Conservation (phyloP, 1,140 invertebrate genomes). For the Hycleus phaleratus region DNA sequence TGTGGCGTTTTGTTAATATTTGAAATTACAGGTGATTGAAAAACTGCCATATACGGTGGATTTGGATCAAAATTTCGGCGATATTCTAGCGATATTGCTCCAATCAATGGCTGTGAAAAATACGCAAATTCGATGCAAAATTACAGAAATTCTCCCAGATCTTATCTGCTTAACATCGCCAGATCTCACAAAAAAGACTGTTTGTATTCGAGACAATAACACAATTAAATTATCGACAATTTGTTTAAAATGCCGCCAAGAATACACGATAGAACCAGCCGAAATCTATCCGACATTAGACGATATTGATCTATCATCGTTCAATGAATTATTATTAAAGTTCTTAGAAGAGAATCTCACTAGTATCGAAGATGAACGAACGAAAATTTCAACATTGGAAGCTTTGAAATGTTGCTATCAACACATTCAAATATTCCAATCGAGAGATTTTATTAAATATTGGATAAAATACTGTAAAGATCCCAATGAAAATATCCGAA, state of each 20-base stretch:
- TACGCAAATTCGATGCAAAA: conserved; percentile 2
- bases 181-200: conserved; percentile 9
- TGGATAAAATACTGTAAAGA: conserved; percentile 42
- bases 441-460: conserved; percentile 32
- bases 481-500: conserved; percentile 34
- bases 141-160: conserved; percentile 13
- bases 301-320: not conserved
- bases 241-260: conserved; percentile 14
- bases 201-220: not conserved
- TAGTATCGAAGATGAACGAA: not conserved
- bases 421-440: conserved; percentile 42
- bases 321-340: conserved; percentile 16
- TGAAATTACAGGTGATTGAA: no score
- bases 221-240: conserved; percentile 4
- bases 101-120: conserved; percentile 14
- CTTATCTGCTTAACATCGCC: conserved; percentile 16
- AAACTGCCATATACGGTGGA: no score
- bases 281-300: not conserved
- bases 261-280: not conserved
- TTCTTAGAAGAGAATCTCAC: conserved; percentile 14
- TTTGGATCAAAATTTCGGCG: no score
- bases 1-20: no score
- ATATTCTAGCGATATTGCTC: conserved; percentile 14
- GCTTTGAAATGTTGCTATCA: conserved; percentile 35
- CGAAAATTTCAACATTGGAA: conserved; percentile 18